Evolutionary conservation across 2,797 vertebrate species (phyloP), one percentile per base, ranked within the genome.

Genomic region (Semotilus atromaculatus): DNA sequence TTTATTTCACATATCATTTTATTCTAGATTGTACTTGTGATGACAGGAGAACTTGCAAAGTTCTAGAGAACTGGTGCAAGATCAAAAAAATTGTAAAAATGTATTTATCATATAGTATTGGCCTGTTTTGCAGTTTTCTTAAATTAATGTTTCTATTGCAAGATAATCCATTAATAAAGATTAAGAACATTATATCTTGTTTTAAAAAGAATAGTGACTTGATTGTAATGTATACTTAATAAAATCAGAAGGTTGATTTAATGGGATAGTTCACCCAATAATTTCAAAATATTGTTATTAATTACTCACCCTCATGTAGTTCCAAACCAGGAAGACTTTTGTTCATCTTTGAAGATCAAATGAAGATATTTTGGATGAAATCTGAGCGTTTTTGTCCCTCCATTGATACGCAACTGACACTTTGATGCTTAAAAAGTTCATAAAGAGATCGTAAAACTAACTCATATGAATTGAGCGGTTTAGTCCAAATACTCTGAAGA

Each of bases 111-210:
- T 55, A 4, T 36, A 78, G 51, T 77, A n/a, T 84, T 84, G 45
- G 23, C 34, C 62, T 77, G 36, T 83, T 83, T 31, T 55, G 73
- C 4, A 0, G 29, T 53, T 80, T 31, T 66, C n/a, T n/a, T n/a
- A 29, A 55, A 21, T 55, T n/a, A 31, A 55, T 7, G 31, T 83
- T 36, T 80, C 4, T 48, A 67, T 68, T 76, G 62, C 34, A 75
- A 48, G 43, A 31, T 58, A 26, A 7, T 38, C 75, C 36, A 60
- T 70, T 84, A 77, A 70, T 84, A 84, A 84, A 84, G 62, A 70
- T 1, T 68, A 21, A 29, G 36, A 75, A 74, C 66, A 58, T 29
- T 55, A 21, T 48, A 7, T 26, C n/a, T 76, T 29, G 38, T 67
- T 82, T 68, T 60, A 51, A 51, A 72, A 36, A 66, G 31, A 36